These are phyloP conservation scores for Thumatha senex DNA, from an alignment of 2,888 invertebrate genomes.

Conservation along the genomic window DNA sequence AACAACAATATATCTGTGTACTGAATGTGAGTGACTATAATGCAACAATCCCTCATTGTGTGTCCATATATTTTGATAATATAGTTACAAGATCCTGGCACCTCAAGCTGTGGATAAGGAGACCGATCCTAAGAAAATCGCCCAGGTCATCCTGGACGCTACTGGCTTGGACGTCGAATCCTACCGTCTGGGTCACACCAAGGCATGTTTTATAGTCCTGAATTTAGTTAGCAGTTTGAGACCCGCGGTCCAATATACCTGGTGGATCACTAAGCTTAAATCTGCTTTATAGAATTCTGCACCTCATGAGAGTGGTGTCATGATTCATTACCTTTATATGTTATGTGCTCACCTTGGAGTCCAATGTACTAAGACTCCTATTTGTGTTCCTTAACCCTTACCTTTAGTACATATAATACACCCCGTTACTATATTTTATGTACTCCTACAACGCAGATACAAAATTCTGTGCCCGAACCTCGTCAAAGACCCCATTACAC, in stretches of 20 bases:
- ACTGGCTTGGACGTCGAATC: constrained; percentile 94
- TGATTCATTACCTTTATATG: constrained; percentile 51
- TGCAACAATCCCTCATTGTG: constrained; percentile 64
- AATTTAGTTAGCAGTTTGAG: constrained; percentile 66
- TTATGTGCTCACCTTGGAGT: constrained; percentile 59
- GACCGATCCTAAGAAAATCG: constrained; percentile 91
- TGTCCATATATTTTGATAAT: constrained; percentile 77
- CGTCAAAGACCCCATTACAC: constrained; percentile 88
- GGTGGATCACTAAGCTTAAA: constrained; percentile 53
- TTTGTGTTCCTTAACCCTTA: constrained; percentile 53
- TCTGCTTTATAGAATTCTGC: constrained; percentile 60
- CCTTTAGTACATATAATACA: constrained; percentile 43
- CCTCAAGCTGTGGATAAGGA: constrained; percentile 92
- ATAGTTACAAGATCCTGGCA: constrained; percentile 99
- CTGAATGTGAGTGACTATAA: constrained; percentile 30
- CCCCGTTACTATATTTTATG: constrained; percentile 61
- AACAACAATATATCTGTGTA: constrained; percentile 34
- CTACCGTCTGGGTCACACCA: constrained; percentile 98
- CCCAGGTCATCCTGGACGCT: constrained; percentile 91
- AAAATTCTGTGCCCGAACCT: constrained; percentile 99
- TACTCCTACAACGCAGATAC: constrained; percentile 92
- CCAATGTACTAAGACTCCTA: constrained; percentile 66
- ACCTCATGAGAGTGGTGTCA: constrained; percentile 65
- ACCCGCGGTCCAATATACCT: constrained; percentile 52
- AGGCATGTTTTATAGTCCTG: constrained; percentile 89